Percentiles rank a stretch among this genome's conserved stretches.
phyloP scores from a whole-genome alignment of 1,140 invertebrate genomes.

The Platyscapa corneri region DNA sequence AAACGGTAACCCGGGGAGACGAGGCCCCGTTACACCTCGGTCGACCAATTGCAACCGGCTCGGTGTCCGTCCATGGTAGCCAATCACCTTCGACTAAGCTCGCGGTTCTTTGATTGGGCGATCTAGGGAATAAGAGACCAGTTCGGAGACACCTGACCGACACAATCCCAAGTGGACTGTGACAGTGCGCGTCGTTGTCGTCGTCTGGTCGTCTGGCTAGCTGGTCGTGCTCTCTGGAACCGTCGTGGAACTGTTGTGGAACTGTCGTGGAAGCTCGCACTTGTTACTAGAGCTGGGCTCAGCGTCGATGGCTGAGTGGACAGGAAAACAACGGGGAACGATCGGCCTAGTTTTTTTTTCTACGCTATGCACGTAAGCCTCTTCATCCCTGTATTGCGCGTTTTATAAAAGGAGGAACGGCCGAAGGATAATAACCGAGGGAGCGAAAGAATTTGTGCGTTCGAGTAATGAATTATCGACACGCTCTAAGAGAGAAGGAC shows the following conservation, averaged over 20 bases:
- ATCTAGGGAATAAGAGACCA: slow-evolving; percentile 72
- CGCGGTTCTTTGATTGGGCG: slow-evolving; percentile 73
- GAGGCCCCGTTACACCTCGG: slow-evolving; percentile 42
- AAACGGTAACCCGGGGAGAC: slow-evolving; percentile 73
- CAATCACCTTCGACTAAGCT: slow-evolving; percentile 57
- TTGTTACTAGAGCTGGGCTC: neutral
- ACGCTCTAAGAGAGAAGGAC: no score
- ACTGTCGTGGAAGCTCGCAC: neutral
- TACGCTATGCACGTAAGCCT: neutral
- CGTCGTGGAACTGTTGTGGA: no score
- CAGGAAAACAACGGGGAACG: neutral
- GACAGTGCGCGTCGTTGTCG: slow-evolving; percentile 60
- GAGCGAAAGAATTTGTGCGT: neutral
- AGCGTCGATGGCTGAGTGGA: neutral
- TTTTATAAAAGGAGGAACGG: neutral
- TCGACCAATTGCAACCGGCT: slow-evolving; percentile 70
- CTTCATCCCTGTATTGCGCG: neutral
- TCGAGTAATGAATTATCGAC: no score
- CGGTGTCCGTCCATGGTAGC: slow-evolving; percentile 63
- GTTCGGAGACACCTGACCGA: slow-evolving; percentile 65
- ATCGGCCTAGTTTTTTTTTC: neutral
- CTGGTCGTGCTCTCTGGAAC: no score
- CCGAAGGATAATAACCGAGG: neutral
- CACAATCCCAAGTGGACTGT: slow-evolving; percentile 67
- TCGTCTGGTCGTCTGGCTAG: no score